phyloP scores from a whole-genome alignment of 2,888 invertebrate genomes.

The Dioctria rufipes region DNA sequence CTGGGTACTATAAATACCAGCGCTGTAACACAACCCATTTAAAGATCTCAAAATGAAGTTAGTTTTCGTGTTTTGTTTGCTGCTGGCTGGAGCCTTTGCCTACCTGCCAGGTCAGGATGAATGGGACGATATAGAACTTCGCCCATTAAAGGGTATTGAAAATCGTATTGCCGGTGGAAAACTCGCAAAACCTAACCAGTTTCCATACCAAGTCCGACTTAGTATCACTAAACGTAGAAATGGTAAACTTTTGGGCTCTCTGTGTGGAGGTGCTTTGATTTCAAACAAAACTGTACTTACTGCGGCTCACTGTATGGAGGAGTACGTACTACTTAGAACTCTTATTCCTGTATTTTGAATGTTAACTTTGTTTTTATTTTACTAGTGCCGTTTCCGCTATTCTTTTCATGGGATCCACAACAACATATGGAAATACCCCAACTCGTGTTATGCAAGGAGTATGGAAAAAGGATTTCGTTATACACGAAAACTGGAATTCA shows the following conservation, averaged over 20 bases:
- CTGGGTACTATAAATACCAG: too few species aligned
- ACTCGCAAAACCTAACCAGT: constrained; percentile 56
- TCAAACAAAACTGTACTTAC: constrained; percentile 49
- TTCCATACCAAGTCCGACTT: constrained; percentile 57
- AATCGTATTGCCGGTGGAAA: constrained; percentile 56
- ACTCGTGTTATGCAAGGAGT: constrained; percentile 45
- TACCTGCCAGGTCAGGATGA: not conserved
- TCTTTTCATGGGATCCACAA: constrained; percentile 40
- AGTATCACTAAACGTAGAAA: constrained; percentile 22
- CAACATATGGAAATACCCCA: not conserved
- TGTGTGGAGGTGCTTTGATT: constrained; percentile 55
- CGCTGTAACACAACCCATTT: too few species aligned
- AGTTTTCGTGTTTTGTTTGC: not conserved
- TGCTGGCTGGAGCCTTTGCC: constrained; percentile 20
- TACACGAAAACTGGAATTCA: constrained; percentile 69
- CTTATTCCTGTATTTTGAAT: not conserved
- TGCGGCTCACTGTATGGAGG: constrained; percentile 55
- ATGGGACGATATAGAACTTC: not conserved
- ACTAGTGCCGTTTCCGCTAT: constrained; percentile 37
- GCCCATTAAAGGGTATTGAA: constrained; percentile 3
- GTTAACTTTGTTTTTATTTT: not conserved
- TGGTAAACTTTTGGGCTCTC: constrained; percentile 19
- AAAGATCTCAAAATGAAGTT: constrained; percentile 15
- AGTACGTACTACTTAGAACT: not conserved
- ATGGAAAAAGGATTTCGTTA: constrained; percentile 61